phyloP scores from a whole-genome alignment of 1,140 invertebrate genomes.

The Luehdorfia chinensis region DNA sequence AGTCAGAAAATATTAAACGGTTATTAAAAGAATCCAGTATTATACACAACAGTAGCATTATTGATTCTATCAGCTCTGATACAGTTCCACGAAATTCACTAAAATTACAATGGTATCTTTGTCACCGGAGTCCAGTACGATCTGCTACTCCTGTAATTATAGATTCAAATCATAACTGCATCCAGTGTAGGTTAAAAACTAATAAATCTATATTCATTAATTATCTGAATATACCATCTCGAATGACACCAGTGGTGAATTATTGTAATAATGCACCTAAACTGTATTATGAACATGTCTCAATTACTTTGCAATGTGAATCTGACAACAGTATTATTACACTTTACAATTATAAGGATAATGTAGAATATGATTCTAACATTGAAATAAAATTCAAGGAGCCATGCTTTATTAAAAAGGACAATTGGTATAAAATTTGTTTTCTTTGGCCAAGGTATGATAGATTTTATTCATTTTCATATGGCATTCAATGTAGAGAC shows the following conservation, averaged over 20 bases:
- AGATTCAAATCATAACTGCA: conserved; percentile 42
- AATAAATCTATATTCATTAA: conserved; percentile 70
- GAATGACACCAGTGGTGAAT: conserved; percentile 53
- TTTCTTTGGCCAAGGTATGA: conserved; percentile 57
- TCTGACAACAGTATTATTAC: conserved; percentile 48
- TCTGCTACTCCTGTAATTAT: conserved; percentile 61
- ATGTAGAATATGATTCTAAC: conserved; percentile 57
- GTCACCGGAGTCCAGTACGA: conserved; percentile 56
- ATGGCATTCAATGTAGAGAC: conserved; percentile 60
- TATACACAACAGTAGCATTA: conserved; percentile 16
- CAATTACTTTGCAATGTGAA: conserved; percentile 49
- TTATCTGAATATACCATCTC: conserved; percentile 62
- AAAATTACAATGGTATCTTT: conserved; percentile 57
- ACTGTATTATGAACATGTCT: conserved; percentile 61
- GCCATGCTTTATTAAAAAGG: conserved; percentile 59
- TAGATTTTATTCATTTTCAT: conserved; percentile 46
- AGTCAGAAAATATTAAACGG: conserved; percentile 37
- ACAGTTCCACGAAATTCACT: conserved; percentile 39
- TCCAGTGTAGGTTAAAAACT: conserved; percentile 56
- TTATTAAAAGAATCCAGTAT: conserved; percentile 24
- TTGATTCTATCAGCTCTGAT: conserved; percentile 19
- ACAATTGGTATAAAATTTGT: conserved; percentile 65
- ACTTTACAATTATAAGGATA: conserved; percentile 44
- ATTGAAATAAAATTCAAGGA: conserved; percentile 59
- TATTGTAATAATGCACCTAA: conserved; percentile 44